These are phyloP conservation scores for Synanthedon myopaeformis DNA, from an alignment of 2,888 invertebrate species.

Conservation along the genomic window DNA sequence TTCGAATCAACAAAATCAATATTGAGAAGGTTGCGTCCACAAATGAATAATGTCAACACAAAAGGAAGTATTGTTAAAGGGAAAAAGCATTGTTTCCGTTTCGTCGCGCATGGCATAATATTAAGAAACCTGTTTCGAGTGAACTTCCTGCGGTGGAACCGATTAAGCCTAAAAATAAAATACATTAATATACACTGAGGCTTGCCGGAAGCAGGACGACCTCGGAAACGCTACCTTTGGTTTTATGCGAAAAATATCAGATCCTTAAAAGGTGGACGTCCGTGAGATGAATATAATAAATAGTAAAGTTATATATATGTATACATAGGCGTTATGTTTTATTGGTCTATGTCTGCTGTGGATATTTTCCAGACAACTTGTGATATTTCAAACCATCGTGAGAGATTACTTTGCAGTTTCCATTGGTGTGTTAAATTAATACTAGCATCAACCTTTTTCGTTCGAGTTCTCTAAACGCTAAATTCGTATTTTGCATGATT, in stretches of 20 bases:
- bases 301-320: too few species aligned
- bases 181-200: conserved; percentile 24
- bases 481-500: too few species aligned
- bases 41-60: neutral
- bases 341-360: too few species aligned
- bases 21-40: neutral
- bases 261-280: too few species aligned
- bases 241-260: conserved; percentile 4
- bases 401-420: too few species aligned
- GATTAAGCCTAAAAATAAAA: conserved; percentile 37
- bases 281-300: too few species aligned
- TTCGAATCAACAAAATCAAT: neutral
- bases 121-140: conserved; percentile 42
- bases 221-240: conserved; percentile 29
- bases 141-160: conserved; percentile 38
- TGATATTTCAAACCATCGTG: too few species aligned
- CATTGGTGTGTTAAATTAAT: too few species aligned
- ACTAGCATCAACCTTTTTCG: too few species aligned
- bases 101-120: conserved; percentile 43
- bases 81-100: conserved; percentile 28
- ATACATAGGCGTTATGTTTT: too few species aligned
- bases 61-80: conserved; percentile 43
- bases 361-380: too few species aligned
- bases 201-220: conserved; percentile 39
- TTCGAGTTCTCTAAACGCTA: too few species aligned